A percentile compares a stretch with the other conserved stretches of the same genome.
phyloP scores from a whole-genome alignment of 2,888 invertebrate species.

The Drosophila subsilvestris region DNA sequence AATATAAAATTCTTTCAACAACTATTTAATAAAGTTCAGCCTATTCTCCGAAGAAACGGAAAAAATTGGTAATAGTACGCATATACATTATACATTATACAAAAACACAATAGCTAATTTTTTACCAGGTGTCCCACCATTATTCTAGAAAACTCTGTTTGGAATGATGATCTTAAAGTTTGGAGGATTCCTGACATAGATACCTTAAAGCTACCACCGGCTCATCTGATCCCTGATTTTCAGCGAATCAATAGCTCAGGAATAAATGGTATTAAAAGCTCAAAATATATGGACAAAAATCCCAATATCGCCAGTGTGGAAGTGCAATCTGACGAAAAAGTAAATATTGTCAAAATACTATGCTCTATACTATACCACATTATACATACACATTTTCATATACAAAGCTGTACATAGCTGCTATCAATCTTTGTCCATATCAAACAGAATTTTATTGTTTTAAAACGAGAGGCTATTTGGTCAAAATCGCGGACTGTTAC shows the following conservation, averaged over 20 bases:
- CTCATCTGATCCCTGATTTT: slow-evolving; percentile 65
- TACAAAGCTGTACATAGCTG: no score
- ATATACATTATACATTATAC: neutral
- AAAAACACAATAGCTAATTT: neutral
- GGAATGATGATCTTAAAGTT: slow-evolving; percentile 90
- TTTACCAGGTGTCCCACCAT: slow-evolving; percentile 87
- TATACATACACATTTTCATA: no score
- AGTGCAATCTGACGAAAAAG: neutral
- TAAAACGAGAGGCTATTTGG: no score
- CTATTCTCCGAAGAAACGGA: slow-evolving; percentile 89
- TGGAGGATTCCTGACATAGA: slow-evolving; percentile 90
- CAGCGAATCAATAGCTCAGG: slow-evolving; percentile 8
- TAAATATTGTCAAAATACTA: neutral
- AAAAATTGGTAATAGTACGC: slow-evolving; percentile 87
- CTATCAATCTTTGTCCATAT: no score
- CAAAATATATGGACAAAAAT: neutral
- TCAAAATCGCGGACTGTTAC: no score
- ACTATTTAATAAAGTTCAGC: slow-evolving; percentile 88
- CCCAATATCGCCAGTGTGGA: neutral
- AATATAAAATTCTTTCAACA: slow-evolving; percentile 88
- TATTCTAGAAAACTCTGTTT: slow-evolving; percentile 88
- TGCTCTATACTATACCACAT: no score
- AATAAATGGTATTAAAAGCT: slow-evolving; percentile 1
- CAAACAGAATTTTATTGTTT: no score
- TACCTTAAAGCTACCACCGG: slow-evolving; percentile 89